phyloP scores from a whole-genome alignment of 2,113 vertebrate species.

The Colistium nudipinnis region DNA sequence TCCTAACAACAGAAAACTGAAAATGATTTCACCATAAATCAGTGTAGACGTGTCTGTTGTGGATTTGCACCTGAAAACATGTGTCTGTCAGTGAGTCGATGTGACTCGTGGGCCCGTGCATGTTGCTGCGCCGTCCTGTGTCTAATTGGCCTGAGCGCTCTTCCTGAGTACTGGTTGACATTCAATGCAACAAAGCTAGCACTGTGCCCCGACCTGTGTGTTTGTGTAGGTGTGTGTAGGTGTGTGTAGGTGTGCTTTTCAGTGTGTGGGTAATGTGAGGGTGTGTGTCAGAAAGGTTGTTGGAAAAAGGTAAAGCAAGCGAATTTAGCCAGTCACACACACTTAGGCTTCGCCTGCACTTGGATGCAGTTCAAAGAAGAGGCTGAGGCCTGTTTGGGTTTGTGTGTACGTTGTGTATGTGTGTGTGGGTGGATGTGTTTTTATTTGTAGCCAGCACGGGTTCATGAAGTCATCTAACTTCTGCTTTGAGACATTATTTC shows the following conservation, averaged over 20 bases:
- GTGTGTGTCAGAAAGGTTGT: constrained; percentile 6
- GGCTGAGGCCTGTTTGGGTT: constrained; percentile 39
- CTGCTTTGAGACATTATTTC: constrained; percentile 53
- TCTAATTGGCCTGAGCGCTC: constrained; percentile 37
- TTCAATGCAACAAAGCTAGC: constrained; percentile 60
- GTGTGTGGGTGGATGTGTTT: constrained; percentile 53
- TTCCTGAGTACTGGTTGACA: constrained; percentile 57
- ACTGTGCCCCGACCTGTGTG: constrained; percentile 52
- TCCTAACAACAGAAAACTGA: background rate
- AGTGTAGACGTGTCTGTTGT: background rate
- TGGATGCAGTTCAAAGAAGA: constrained; percentile 57
- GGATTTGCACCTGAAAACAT: background rate
- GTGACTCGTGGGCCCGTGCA: constrained; percentile 35
- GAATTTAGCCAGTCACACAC: constrained; percentile 53
- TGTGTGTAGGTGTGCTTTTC: constrained; percentile 20
- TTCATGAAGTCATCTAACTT: constrained; percentile 54
- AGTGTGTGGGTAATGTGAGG: constrained; percentile 4
- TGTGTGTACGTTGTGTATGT: constrained; percentile 39
- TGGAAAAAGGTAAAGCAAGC: constrained; percentile 33
- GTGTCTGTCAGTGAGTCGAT: background rate
- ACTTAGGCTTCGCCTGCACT: constrained; percentile 46
- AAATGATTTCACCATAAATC: background rate
- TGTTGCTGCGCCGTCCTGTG: constrained; percentile 45
- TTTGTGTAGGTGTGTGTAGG: constrained; percentile 20
- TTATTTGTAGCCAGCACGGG: constrained; percentile 51